Evolutionary conservation across 2,797 vertebrate species (phyloP).

Genomic region (Sardinella longiceps): DNA sequence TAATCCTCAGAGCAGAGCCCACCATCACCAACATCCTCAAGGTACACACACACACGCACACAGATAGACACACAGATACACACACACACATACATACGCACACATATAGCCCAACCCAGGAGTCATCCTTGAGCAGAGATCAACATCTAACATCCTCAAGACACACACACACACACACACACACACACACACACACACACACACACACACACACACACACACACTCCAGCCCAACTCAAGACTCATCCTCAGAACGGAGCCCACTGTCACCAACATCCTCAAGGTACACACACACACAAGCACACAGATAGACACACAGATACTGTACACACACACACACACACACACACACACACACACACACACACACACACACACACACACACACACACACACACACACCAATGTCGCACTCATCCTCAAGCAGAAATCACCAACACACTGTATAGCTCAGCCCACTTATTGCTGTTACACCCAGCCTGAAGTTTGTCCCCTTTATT

Average conservation of each 20-base stretch:
- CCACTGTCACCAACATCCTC: background rate
- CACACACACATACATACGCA: too few species aligned
- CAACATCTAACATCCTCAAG: background rate
- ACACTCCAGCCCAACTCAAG: background rate
- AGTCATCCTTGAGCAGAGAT: background rate
- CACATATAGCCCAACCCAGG: background rate
- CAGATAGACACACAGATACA: background rate
- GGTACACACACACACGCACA: background rate
- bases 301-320: too few species aligned
- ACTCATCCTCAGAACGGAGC: background rate
- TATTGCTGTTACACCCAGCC: too few species aligned
- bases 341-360: background rate
- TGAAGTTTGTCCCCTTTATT: too few species aligned
- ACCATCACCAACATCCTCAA: background rate
- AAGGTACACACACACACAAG: background rate
- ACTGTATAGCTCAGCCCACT: too few species aligned
- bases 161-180: background rate
- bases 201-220: background rate
- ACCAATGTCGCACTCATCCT: too few species aligned
- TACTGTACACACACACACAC: background rate
- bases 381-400: background rate
- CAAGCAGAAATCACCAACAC: background rate
- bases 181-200: too few species aligned
- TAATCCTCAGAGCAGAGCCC: background rate
- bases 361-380: background rate